These are phyloP conservation scores for Sitobion miscanthi DNA, from an alignment of 1,140 invertebrate genomes.

Conservation along the genomic window DNA sequence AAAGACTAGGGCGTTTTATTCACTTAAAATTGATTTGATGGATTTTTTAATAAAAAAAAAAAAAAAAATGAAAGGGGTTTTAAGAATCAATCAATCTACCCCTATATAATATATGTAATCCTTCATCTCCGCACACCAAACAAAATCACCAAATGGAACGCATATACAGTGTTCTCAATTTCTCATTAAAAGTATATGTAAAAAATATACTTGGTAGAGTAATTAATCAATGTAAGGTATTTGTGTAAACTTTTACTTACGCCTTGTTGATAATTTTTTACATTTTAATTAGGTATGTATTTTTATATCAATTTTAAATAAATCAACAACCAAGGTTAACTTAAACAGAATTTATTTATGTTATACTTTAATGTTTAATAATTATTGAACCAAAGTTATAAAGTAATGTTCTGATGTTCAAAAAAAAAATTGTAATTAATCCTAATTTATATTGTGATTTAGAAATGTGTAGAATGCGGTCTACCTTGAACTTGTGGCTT, in stretches of 20 bases:
- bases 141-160: constrained; percentile 1
- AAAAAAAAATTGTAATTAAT: too few species aligned
- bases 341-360: too few species aligned
- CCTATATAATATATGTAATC: constrained; percentile 32
- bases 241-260: background rate
- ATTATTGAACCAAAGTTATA: too few species aligned
- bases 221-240: constrained; percentile 4
- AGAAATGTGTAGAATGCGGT: background rate
- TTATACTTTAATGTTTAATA: too few species aligned
- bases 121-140: background rate
- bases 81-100: constrained; percentile 55
- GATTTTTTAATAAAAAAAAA: background rate
- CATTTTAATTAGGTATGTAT: background rate
- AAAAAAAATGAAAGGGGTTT: constrained; percentile 6
- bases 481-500: background rate
- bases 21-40: constrained; percentile 42
- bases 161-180: background rate
- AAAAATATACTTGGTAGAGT: background rate
- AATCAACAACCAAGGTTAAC: background rate
- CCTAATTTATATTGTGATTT: background rate
- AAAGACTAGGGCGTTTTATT: constrained; percentile 4
- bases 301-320: background rate
- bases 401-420: too few species aligned
- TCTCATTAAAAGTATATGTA: background rate
- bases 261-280: background rate